Base-by-base conservation (phyloP, 2,888 invertebrate species). In the Incurvaria masculella region DNA sequence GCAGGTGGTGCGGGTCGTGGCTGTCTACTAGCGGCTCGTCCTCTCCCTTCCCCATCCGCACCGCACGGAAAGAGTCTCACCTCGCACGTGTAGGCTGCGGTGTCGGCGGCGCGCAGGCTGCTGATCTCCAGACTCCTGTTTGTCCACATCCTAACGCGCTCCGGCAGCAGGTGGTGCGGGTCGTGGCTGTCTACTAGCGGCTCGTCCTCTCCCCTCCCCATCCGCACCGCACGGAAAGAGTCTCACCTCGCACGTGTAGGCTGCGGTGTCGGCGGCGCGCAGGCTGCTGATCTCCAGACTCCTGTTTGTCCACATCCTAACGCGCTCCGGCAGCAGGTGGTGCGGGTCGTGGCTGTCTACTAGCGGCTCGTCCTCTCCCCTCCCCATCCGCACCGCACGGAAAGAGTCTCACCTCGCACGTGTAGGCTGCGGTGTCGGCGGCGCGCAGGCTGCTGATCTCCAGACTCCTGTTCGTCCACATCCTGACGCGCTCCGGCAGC, bases 311-410 rank as follows among this genome's bases (percentile, higher is more conserved):
- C 85, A 84, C 63, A 91, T 75, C 52, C 78, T 73, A 41, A 86
- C 71, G 20, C 87, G 72, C 21, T 82, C 78, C 0, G 85, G 83
- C 18, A 80, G 62, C 11, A 69, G 59, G 8, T 70, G 66, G 54
- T 79, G 69, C 21, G 71, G 66, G 49, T 82, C 79, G 1, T 68
- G 65, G 44, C 83, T 85, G 64, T 86, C 86, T 0, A 84, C 86
- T n/a, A 91, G 61, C 0, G 86, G 66, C 4, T 33, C 33, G 2
- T 67, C 68, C 46, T 81, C 78, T 60, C 86, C 82, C 61, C 87
- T 85, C 69, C 85, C 84, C 89, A 89, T 91, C 57, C 85, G 82
- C 46, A 90, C 84, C n/a, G n/a, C n/a, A n/a, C n/a, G n/a, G n/a
- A n/a, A n/a, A n/a, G n/a, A n/a, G n/a, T n/a, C n/a, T n/a, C n/a